Evolutionary conservation across 1,140 invertebrate genomes (phyloP).

Genomic region (Lerema accius): DNA sequence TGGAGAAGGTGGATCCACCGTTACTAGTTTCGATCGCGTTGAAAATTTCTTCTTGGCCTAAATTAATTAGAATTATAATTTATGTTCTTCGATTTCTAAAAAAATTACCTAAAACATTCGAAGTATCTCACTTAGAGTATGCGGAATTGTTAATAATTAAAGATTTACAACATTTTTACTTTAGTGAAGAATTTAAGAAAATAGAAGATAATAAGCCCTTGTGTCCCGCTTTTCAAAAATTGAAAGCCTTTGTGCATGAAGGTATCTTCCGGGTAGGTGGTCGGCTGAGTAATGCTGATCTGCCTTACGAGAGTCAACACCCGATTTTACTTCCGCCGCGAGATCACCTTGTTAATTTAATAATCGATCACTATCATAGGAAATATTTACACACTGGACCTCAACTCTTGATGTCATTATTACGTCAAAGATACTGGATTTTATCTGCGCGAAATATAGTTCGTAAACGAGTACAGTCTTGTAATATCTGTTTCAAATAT

Average conservation of each 20-base stretch:
- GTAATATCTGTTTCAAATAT: constrained; percentile 9
- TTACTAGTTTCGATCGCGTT: not conserved
- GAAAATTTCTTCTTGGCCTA: constrained; percentile 8
- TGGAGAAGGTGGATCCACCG: not conserved
- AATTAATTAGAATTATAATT: constrained; percentile 12
- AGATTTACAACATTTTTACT: constrained; percentile 8
- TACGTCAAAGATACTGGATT: constrained; percentile 55
- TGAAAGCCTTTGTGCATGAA: constrained; percentile 58
- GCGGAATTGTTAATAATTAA: constrained; percentile 7
- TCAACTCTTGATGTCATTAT: constrained; percentile 36
- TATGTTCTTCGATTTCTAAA: constrained; percentile 1
- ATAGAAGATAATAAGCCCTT: not conserved
- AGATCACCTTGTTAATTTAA: constrained; percentile 39
- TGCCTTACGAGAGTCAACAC: constrained; percentile 36
- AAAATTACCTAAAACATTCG: constrained; percentile 2
- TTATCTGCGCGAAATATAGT: constrained; percentile 33
- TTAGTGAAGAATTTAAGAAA: constrained; percentile 16
- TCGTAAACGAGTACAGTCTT: constrained; percentile 15
- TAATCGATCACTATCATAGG: constrained; percentile 50
- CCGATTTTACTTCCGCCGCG: constrained; percentile 34
- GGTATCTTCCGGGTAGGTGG: constrained; percentile 67
- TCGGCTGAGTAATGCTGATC: constrained; percentile 49
- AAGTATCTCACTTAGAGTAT: not conserved
- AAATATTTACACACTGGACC: constrained; percentile 49
- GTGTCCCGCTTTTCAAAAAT: constrained; percentile 32